phyloP scores from a whole-genome alignment of 2,888 invertebrate genomes.

The Resseliella maxima region DNA sequence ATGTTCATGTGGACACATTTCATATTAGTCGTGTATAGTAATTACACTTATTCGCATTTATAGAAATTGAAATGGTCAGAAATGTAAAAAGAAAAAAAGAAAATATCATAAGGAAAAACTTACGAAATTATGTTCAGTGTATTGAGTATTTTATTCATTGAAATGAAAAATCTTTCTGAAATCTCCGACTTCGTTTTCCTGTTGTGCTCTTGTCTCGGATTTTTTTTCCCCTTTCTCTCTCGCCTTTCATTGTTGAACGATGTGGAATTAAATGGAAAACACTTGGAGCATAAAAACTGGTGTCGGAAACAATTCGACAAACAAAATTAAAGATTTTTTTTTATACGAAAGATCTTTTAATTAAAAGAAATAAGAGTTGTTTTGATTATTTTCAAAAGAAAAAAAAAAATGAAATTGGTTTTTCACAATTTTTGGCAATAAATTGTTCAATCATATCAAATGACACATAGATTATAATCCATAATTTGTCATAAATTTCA shows the following conservation, averaged over 20 bases:
- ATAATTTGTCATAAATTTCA: too few relatives aligned
- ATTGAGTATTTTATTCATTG: too few relatives aligned
- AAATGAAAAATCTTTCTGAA: too few relatives aligned
- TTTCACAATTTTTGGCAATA: background rate
- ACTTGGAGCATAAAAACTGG: background rate
- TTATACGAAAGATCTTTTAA: background rate
- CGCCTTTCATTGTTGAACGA: background rate
- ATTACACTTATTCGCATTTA: background rate
- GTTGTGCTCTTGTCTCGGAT: too few relatives aligned
- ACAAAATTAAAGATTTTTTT: too few relatives aligned
- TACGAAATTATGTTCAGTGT: background rate
- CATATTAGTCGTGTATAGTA: background rate
- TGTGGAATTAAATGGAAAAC: background rate
- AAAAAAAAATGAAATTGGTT: background rate
- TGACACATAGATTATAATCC: background rate
- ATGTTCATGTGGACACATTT: constrained; percentile 2
- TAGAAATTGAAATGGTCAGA: constrained; percentile 36
- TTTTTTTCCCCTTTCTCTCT: background rate
- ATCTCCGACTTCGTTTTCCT: too few relatives aligned
- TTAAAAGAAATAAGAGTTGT: background rate
- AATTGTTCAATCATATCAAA: background rate
- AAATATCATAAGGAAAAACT: background rate
- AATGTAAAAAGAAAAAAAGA: background rate
- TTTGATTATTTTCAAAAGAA: background rate
- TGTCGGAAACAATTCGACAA: constrained; percentile 13